Conservation (phyloP, 2,888 invertebrate genomes). For the Cyclophora albipunctata region DNA sequence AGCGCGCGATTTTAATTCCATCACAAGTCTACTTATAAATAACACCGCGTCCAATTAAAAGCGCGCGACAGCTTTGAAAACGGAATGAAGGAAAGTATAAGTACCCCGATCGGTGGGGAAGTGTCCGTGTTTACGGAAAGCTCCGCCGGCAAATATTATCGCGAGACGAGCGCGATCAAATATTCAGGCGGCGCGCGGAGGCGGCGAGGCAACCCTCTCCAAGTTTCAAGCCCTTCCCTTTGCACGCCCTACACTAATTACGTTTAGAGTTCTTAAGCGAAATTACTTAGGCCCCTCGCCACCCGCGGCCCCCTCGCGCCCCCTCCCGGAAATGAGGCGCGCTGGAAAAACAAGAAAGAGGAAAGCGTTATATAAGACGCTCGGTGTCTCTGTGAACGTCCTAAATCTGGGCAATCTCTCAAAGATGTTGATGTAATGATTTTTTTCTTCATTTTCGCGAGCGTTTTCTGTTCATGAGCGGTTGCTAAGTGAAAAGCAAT, state of each 20-base stretch:
- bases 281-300: conserved; percentile 79
- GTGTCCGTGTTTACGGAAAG: conserved; percentile 71
- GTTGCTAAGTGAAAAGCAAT: conserved; percentile 76
- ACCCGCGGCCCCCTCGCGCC: conserved; percentile 54
- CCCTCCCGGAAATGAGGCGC: conserved; percentile 73
- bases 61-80: conserved; percentile 65
- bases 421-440: conserved; percentile 75
- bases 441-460: conserved; percentile 72
- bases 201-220: conserved; percentile 76
- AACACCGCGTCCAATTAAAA: conserved; percentile 69
- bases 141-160: conserved; percentile 73
- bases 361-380: conserved; percentile 69
- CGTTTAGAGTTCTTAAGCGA: conserved; percentile 81
- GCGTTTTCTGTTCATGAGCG: conserved; percentile 70
- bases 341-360: conserved; percentile 72
- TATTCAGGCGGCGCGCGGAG: conserved; percentile 67
- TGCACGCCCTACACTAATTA: conserved; percentile 80
- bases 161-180: conserved; percentile 72
- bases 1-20: conserved; percentile 70
- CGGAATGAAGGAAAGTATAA: conserved; percentile 61
- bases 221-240: conserved; percentile 77
- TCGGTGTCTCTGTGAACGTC: conserved; percentile 64
- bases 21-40: conserved; percentile 69
- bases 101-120: conserved; percentile 55
- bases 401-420: conserved; percentile 73